Base-by-base conservation (phyloP, 2,797 vertebrate genomes). In the Notamacropus eugenii region DNA sequence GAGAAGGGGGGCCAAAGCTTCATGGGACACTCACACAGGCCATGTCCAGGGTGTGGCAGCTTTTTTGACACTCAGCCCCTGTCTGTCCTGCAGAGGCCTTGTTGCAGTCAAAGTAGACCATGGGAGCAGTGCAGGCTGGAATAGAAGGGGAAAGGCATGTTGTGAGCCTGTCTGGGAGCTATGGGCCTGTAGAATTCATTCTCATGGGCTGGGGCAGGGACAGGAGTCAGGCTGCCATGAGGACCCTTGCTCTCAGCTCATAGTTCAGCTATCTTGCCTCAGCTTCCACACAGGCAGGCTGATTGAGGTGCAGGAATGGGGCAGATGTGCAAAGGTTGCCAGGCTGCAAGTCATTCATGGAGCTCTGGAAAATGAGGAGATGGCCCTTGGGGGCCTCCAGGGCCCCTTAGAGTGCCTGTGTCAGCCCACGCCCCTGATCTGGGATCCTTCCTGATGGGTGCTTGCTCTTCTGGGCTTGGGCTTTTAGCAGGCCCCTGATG, bases 1-100 rank as follows among this genome's bases (percentile, higher is more conserved):
- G 46, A 28, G 29, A 31, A 22, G 90, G 4, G 27, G n/a, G 31
- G 11, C 27, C 28, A 11, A 31, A 34, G 90, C 31, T 16, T 90
- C 28, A 34, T 12, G 54, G 55, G 91, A 1, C 74, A 99, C 99
- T 99, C 98, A 99, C 99, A 46, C 99, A 99, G 96, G 98, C 97
- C 99, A 99, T 99, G 95, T 99, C 99, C 96, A 99, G 98, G 5
- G 99, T 99, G 93, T 98, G 98, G 97, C 99, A 99, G 98, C 99
- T 99, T 97, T 99, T 99, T 96, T 99, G 99, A 96, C 99, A 99
- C 97, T 99, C 99, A 0, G 99, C 98, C 57, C 99, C 99, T 0
- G 96, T 34, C 2, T 97, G 91, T 22, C 98, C 99, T 0, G 96
- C 90, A 0, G 96, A 97, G 97, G 96, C 98, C 0, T 98, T 98